Base-by-base conservation (phyloP, 1,140 invertebrate species). In the Hirudo medicinalis region DNA sequence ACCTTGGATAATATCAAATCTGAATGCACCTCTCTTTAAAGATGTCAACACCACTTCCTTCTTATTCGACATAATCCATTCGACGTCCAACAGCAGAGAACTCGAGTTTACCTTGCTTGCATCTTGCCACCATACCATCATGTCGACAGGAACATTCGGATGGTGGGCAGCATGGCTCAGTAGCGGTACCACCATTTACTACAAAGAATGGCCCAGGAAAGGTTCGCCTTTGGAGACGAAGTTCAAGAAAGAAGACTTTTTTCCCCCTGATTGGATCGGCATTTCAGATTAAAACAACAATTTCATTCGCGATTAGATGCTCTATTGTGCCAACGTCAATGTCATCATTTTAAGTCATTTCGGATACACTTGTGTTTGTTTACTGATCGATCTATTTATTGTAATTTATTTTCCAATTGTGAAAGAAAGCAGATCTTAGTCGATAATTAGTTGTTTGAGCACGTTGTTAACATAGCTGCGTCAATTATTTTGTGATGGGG, bases 61-160 rank as follows among this genome's bases (percentile, higher is more conserved):
- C 29, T 8, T 11, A 13, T 63, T 53, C 19, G 9, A 70, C 53
- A 49, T 70, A 19, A 2, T 25, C 17, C 40, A 54, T 19, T 25
- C 49, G 19, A 49, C 43, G 13, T 36, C 22, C 49, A 17, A 70
- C 36, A 49, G 32, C 53, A 25, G 1, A 15, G 69, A 25, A 22
- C 36, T 66, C 20, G 78, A 79, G 68, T 68, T 79, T 73, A 76
- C 78, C n/a, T 72, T 75, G 1, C 69, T 79, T 32, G 60, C 75
- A 0, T 67, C 72, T 49, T 79, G 78, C 69, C 75, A 79, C 69
- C 78, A 79, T 57, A 76, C 75, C 9, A 75, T 79, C 22, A 78
- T 79, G 57, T 76, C 76, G 0, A 78, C 77, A 11, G 78, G 78
- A 9, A 78, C 78, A 2, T 79, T 77, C 70, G 76, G 76, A 8